These are phyloP conservation scores for Patella ulyssiponensis DNA, from an alignment of 2,888 invertebrate species.

Conservation along the genomic window DNA sequence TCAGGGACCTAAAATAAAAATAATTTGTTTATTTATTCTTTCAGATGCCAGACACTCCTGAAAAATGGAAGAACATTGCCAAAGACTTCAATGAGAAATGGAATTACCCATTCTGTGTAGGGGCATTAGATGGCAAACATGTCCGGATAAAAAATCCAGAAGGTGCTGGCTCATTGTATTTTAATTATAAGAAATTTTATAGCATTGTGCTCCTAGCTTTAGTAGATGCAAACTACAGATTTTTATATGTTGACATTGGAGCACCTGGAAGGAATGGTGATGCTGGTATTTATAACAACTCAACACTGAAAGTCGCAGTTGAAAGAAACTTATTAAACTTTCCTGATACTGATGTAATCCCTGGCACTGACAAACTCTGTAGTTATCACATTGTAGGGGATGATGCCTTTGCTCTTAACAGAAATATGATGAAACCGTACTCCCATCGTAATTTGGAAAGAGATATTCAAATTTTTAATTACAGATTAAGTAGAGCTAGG, in stretches of 20 bases:
- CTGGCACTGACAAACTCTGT: no score
- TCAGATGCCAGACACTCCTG: no score
- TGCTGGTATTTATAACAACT: no score
- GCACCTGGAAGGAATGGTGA: no score
- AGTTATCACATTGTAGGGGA: conserved; percentile 20
- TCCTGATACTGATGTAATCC: not conserved
- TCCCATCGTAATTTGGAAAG: conserved; percentile 11
- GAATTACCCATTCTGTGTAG: not conserved
- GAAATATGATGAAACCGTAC: conserved; percentile 17
- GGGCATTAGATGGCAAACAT: not conserved
- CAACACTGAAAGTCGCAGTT: no score
- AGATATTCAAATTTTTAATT: conserved; percentile 22
- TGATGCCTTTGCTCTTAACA: conserved; percentile 15
- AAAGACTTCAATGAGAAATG: not conserved
- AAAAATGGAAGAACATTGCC: no score
- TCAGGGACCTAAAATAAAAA: no score
- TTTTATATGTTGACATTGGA: no score
- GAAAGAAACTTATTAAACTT: no score
- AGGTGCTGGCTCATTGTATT: not conserved
- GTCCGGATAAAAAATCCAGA: not conserved
- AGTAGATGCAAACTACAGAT: no score
- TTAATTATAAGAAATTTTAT: not conserved
- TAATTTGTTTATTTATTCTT: no score
- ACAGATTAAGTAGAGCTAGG: not conserved
- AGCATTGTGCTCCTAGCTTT: no score